These are phyloP conservation scores for Branchellion lobata DNA, from an alignment of 2,888 invertebrate genomes.

Conservation along the genomic window DNA sequence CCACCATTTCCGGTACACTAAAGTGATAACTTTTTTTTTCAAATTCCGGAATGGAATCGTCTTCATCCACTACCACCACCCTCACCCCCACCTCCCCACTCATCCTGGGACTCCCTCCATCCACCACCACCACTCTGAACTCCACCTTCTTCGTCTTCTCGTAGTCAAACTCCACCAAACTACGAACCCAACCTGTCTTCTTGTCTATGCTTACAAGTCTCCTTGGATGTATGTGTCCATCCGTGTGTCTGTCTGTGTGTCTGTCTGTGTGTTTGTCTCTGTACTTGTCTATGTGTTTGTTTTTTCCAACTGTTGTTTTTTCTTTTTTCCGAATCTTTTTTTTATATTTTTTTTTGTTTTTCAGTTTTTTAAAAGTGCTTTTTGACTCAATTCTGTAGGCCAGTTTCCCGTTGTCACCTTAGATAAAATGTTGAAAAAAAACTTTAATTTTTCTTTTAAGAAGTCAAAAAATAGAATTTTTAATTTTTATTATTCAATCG, in stretches of 20 bases:
- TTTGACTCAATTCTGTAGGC: too few species aligned
- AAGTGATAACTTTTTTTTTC: conserved; percentile 45
- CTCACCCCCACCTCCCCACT: conserved; percentile 42
- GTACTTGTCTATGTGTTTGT: conserved; percentile 45
- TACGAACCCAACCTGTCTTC: conserved; percentile 42
- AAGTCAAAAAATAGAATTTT: too few species aligned
- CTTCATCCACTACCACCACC: conserved; percentile 47
- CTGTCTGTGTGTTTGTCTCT: too few species aligned
- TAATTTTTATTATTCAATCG: too few species aligned
- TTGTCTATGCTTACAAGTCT: conserved; percentile 42
- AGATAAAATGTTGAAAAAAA: too few species aligned
- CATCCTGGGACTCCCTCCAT: conserved; percentile 45
- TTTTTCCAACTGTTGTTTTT: conserved; percentile 8
- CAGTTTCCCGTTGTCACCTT: too few species aligned
- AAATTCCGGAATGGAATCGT: conserved; percentile 50
- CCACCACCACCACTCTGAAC: conserved; percentile 47
- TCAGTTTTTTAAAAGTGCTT: too few species aligned
- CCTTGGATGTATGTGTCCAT: neutral
- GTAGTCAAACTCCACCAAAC: conserved; percentile 45
- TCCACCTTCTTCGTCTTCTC: conserved; percentile 45
- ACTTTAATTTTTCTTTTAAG: too few species aligned
- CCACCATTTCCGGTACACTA: conserved; percentile 47
- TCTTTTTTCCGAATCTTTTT: too few species aligned
- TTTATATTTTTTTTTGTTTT: too few species aligned
- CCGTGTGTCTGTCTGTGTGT: too few species aligned